These are phyloP conservation scores for Rhinatrema bivittatum DNA, from an alignment of 2,797 vertebrate species.

Conservation along the genomic window DNA sequence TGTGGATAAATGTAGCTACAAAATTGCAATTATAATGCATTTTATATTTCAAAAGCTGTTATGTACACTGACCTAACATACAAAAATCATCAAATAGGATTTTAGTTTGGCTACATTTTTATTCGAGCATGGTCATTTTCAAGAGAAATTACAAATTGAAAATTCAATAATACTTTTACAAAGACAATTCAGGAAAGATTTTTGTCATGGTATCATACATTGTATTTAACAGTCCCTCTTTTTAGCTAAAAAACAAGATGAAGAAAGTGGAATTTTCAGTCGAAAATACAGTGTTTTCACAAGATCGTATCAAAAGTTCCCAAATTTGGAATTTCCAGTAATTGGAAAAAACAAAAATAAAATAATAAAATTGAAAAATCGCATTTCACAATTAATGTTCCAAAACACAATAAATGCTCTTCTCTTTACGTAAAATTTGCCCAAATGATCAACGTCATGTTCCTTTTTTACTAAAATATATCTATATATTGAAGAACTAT, in stretches of 20 bases:
- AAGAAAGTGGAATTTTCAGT: constrained; percentile 99
- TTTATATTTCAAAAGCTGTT: neutral
- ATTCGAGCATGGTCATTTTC: constrained; percentile 99
- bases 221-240: constrained; percentile 99
- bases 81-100: constrained; percentile 46
- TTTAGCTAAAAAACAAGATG: constrained; percentile 98
- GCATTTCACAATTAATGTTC: constrained; percentile 99
- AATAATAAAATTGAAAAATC: constrained; percentile 97
- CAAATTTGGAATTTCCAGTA: constrained; percentile 99
- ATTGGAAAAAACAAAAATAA: constrained; percentile 95
- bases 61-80: constrained; percentile 3
- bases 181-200: constrained; percentile 99
- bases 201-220: constrained; percentile 99
- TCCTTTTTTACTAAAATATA: constrained; percentile 99
- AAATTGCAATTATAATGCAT: no score
- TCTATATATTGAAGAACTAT: constrained; percentile 99
- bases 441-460: constrained; percentile 99
- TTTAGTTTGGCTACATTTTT: constrained; percentile 99
- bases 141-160: constrained; percentile 99
- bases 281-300: constrained; percentile 99
- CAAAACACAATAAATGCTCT: constrained; percentile 99
- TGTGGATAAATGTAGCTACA: no score
- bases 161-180: constrained; percentile 99
- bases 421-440: constrained; percentile 99
- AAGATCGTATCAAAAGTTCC: constrained; percentile 99